These are phyloP conservation scores for Phortica variegata DNA, from an alignment of 1,140 invertebrate species.

Conservation along the genomic window DNA sequence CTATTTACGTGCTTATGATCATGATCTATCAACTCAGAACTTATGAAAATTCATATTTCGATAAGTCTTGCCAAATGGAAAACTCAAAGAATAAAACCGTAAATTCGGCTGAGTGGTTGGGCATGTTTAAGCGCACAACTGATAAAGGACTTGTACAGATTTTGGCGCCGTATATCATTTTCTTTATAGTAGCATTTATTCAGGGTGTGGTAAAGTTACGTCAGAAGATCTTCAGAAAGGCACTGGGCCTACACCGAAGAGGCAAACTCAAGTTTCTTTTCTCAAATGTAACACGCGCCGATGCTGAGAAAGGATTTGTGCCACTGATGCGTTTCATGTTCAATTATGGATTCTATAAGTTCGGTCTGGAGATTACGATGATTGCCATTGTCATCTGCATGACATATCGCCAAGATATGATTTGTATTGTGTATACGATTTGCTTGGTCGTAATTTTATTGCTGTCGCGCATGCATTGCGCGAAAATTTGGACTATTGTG, in stretches of 20 bases:
- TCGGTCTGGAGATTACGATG: constrained; percentile 89
- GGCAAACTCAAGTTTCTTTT: constrained; percentile 78
- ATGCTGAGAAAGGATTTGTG: constrained; percentile 81
- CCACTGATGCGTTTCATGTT: constrained; percentile 83
- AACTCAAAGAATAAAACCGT: constrained; percentile 37
- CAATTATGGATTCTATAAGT: constrained; percentile 93
- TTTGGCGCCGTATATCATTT: constrained; percentile 81
- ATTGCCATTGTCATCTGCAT: constrained; percentile 83
- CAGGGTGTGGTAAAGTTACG: constrained; percentile 84
- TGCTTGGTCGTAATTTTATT: constrained; percentile 81
- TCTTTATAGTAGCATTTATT: constrained; percentile 81
- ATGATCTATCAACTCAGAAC: constrained; percentile 92
- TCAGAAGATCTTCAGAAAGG: constrained; percentile 69
- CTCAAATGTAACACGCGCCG: constrained; percentile 70
- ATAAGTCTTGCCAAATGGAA: neutral
- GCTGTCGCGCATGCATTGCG: constrained; percentile 65
- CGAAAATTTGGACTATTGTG: constrained; percentile 83
- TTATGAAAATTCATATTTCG: neutral
- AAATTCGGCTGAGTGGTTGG: constrained; percentile 89
- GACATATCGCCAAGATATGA: constrained; percentile 84
- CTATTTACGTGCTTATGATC: constrained; percentile 80
- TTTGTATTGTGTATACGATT: constrained; percentile 81
- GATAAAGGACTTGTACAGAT: constrained; percentile 60
- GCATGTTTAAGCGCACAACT: constrained; percentile 77
- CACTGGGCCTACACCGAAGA: constrained; percentile 12